These are phyloP conservation scores for Pterocles burchelli DNA, from an alignment of 2,113 vertebrate species.

Conservation along the genomic window DNA sequence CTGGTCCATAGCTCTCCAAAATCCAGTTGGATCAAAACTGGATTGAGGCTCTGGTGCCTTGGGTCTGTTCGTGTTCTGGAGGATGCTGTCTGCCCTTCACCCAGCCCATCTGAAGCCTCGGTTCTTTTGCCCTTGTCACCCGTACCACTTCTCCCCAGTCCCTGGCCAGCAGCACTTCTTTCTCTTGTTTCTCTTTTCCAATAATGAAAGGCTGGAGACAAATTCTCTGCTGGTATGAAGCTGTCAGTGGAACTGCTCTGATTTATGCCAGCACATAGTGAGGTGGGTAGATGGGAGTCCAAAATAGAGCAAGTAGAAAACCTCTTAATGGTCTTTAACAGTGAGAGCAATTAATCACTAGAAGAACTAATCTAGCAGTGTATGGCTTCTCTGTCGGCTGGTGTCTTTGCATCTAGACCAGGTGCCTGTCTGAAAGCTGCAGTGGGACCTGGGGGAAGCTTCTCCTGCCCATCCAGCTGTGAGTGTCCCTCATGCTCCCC, in stretches of 20 bases:
- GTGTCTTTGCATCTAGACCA: not conserved
- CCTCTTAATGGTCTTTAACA: not conserved
- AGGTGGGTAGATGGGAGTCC: not conserved
- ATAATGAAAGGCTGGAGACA: not conserved
- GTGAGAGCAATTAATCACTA: not conserved
- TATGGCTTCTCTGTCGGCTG: rapidly evolving
- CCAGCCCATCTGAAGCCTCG: not conserved
- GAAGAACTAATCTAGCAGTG: not conserved
- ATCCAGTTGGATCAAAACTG: not conserved
- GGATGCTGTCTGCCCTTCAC: not conserved
- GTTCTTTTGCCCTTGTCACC: not conserved
- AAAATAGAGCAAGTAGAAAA: conserved; percentile 20
- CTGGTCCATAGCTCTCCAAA: not conserved
- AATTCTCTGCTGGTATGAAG: not conserved
- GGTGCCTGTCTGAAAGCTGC: not conserved
- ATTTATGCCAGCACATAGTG: conserved; percentile 11
- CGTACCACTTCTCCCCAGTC: not conserved
- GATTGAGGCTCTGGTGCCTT: not conserved
- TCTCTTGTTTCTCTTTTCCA: not conserved
- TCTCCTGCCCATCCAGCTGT: not conserved
- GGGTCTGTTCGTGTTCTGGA: not conserved
- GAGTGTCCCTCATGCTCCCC: not conserved
- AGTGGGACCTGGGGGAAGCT: not conserved
- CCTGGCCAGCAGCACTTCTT: not conserved
- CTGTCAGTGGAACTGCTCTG: conserved; percentile 9